These are phyloP conservation scores for Hyppa rectilinea DNA, from an alignment of 2,888 invertebrate genomes.

Conservation along the genomic window DNA sequence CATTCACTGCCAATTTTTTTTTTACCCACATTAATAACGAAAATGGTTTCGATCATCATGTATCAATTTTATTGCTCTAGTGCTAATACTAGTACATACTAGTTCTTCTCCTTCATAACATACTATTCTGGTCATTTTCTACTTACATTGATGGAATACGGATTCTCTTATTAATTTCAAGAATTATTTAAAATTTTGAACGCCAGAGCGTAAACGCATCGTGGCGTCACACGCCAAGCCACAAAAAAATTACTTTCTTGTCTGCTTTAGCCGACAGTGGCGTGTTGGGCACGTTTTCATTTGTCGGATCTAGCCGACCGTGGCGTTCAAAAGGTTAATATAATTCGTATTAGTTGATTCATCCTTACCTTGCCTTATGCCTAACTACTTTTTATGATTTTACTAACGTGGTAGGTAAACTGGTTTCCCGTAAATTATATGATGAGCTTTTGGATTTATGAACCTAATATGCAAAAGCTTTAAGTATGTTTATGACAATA, in stretches of 20 bases:
- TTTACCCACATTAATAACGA: slow-evolving; percentile 59
- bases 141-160: slow-evolving; percentile 4
- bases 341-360: neutral
- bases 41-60: slow-evolving; percentile 25
- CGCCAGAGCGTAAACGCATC: too few species aligned
- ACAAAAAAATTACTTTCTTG: too few species aligned
- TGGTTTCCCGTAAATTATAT: neutral
- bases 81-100: slow-evolving; percentile 14
- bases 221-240: too few species aligned
- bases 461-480: neutral
- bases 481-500: neutral
- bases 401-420: neutral
- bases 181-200: too few species aligned
- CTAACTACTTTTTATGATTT: neutral
- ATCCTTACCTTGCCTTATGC: neutral
- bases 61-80: slow-evolving; percentile 32
- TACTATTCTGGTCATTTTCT: slow-evolving; percentile 6
- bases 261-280: too few species aligned
- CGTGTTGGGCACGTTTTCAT: too few species aligned
- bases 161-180: neutral
- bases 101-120: slow-evolving; percentile 14
- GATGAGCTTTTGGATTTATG: neutral
- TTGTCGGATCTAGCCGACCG: too few species aligned
- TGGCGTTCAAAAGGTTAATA: too few species aligned
- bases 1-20: slow-evolving; percentile 58